Conservation (phyloP, 2,888 invertebrate genomes). For the Pomacea canaliculata region DNA sequence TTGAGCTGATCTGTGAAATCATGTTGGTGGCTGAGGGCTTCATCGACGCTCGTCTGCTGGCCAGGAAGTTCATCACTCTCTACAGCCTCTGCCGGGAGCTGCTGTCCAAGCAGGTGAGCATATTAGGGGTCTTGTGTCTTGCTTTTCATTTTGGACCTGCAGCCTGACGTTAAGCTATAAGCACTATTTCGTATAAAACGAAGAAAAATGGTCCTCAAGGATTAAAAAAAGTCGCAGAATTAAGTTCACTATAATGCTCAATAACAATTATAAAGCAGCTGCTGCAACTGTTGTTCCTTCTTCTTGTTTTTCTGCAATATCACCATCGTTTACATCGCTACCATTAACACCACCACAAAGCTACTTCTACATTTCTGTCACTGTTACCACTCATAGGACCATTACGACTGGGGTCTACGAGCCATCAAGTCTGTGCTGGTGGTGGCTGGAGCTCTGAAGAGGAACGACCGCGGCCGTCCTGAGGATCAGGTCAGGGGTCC, state of each 20-base stretch:
- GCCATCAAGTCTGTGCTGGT: constrained; percentile 97
- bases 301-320: too few relatives aligned
- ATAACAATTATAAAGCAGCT: too few relatives aligned
- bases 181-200: too few relatives aligned
- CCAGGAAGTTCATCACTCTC: constrained; percentile 94
- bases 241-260: too few relatives aligned
- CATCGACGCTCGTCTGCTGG: constrained; percentile 91
- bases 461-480: constrained; percentile 92
- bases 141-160: too few relatives aligned
- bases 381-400: constrained; percentile 78
- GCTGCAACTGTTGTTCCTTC: too few relatives aligned
- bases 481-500: constrained; percentile 83
- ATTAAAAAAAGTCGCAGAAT: too few relatives aligned
- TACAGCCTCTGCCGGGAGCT: constrained; percentile 95
- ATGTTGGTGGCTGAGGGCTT: constrained; percentile 99
- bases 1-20: constrained; percentile 96
- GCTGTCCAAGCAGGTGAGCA: constrained; percentile 80
- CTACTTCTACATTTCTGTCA: too few relatives aligned
- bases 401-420: constrained; percentile 95
- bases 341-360: too few relatives aligned
- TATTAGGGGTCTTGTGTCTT: not conserved
- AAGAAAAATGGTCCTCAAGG: too few relatives aligned
- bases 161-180: too few relatives aligned
- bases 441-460: constrained; percentile 92
- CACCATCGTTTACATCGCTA: too few relatives aligned